A percentile compares a stretch with the other conserved stretches of the same genome.
These are phyloP conservation scores for Uromys caudimaculatus DNA, from an alignment of 2,797 vertebrate species.

Conservation along the genomic window DNA sequence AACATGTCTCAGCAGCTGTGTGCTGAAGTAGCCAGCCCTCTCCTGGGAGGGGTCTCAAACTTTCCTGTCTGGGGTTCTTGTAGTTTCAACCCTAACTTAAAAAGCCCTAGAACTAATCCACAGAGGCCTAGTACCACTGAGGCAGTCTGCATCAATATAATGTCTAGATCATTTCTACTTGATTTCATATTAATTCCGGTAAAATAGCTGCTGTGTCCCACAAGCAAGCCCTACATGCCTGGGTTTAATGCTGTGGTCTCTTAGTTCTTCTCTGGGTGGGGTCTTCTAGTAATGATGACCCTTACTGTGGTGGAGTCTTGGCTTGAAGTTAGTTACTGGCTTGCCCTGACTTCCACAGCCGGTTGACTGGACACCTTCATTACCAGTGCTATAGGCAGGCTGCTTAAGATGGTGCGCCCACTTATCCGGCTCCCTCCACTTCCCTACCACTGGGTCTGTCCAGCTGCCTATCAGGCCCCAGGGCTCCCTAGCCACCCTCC, in stretches of 20 bases:
- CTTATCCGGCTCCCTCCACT: too few species aligned
- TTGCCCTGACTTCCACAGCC: neutral
- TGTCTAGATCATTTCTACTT: neutral
- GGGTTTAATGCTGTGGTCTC: neutral
- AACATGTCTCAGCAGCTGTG: neutral
- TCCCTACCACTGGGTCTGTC: neutral
- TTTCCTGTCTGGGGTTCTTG: neutral
- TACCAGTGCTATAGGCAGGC: neutral
- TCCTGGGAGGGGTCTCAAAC: neutral
- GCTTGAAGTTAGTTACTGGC: neutral
- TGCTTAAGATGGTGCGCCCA: neutral
- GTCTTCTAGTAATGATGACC: neutral
- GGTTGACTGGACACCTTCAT: neutral
- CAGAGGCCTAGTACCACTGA: neutral
- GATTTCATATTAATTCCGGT: neutral
- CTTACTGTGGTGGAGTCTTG: neutral
- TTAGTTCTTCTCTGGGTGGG: neutral
- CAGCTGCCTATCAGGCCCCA: neutral
- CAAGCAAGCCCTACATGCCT: neutral
- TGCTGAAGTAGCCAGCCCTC: neutral
- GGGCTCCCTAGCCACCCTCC: neutral
- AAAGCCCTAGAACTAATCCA: neutral
- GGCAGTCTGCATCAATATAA: neutral
- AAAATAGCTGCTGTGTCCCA: neutral
- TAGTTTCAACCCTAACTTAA: neutral